Base-by-base conservation (phyloP, 2,113 vertebrate species). In the Phainopepla nitens region DNA sequence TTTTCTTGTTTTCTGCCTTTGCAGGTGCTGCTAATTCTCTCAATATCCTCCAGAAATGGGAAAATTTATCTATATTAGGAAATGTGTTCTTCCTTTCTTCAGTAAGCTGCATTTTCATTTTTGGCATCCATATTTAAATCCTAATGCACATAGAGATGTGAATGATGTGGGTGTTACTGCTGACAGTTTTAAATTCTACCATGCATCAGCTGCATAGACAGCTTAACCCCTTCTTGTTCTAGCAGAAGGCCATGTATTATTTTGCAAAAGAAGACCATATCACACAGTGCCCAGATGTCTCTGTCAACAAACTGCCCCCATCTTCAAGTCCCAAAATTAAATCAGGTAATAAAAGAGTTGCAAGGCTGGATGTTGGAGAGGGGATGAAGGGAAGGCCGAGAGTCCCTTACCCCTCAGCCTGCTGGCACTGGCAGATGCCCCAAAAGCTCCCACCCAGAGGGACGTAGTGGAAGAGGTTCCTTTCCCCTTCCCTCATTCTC, bases 91-190 rank as follows among this genome's bases (percentile, higher is more conserved):
- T 95, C 69, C 71, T 92, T 95, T 76, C 91, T 91, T 91, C 80
- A 96, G 29, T 84, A 91, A 87, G 90, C 89, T 86, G 76, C 94
- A 49, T 92, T 95, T 97, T 97, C 79, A 89, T 95, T 94, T 96
- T 94, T 91, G 82, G 70, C 96, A 89, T 93, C 96, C 94, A 82
- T 95, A 94, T 96, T 92, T 94, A 83, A 95, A 93, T 79, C 88
- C 76, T 94, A 71, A 87, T 86, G 79, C 56, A 78, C 69, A 87
- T 23, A 86, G 76, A 81, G 23, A 90, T 65, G 64, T 69, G 82
- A 95, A 96, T 61, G 42, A 88, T 92, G 51, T 81, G 76, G 72
- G 25, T 6, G 94, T 96, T 92, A 76, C 56, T 93, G 92, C 92
- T 93, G 88, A 71, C 90, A 87, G 68, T 86, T 97, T 96, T 89